Evolutionary conservation across 1,140 invertebrate species (phyloP).

Genomic region (Colletes latitarsis): DNA sequence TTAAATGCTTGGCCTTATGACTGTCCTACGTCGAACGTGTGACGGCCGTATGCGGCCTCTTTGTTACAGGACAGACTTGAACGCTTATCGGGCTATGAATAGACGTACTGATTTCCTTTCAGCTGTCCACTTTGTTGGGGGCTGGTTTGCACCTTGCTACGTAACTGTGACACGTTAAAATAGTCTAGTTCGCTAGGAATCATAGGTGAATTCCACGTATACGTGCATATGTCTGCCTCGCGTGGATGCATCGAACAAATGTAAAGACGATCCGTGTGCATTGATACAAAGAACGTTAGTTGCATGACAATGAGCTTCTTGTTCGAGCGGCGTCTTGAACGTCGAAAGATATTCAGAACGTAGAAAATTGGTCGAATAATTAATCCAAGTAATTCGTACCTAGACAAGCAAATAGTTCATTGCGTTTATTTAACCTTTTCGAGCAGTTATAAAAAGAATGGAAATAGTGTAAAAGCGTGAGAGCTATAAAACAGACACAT

Average conservation of each 20-base stretch:
- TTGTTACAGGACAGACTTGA: conserved; percentile 60
- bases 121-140: conserved; percentile 47
- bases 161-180: conserved; percentile 20
- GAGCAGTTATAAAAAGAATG: too few relatives aligned
- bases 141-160: conserved; percentile 38
- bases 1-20: conserved; percentile 52
- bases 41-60: conserved; percentile 53
- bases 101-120: conserved; percentile 72
- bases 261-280: neutral
- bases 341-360: neutral
- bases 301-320: neutral
- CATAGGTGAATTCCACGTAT: neutral
- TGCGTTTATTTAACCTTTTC: too few relatives aligned
- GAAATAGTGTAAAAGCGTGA: too few relatives aligned
- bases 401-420: too few relatives aligned
- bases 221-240: neutral
- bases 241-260: neutral
- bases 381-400: neutral
- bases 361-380: neutral
- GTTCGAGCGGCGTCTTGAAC: neutral
- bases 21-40: conserved; percentile 32
- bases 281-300: neutral
- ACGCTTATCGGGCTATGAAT: conserved; percentile 73
- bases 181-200: neutral
- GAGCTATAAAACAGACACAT: too few relatives aligned